Percentiles rank a stretch among this genome's conserved stretches.
These are phyloP conservation scores for Philypnodon macrostomus DNA, from an alignment of 2,797 vertebrate species.

Conservation along the genomic window DNA sequence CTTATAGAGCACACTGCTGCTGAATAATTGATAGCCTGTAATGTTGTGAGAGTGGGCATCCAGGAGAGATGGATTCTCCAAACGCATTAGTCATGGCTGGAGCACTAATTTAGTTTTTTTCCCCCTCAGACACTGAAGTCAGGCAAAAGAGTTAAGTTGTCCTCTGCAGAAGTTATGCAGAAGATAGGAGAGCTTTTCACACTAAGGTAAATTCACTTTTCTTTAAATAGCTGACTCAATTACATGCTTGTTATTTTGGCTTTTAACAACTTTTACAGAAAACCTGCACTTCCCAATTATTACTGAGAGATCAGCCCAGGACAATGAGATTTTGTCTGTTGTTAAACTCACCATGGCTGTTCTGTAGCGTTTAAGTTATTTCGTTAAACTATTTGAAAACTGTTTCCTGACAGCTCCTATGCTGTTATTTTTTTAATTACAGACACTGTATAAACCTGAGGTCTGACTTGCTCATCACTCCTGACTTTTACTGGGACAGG, in stretches of 20 bases:
- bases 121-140: slow-evolving; percentile 86
- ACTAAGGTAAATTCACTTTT: slow-evolving; percentile 79
- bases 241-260: slow-evolving; percentile 2
- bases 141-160: slow-evolving; percentile 87
- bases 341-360: not conserved
- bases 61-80: slow-evolving; percentile 4
- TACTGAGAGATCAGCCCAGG: not conserved
- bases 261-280: slow-evolving; percentile 8
- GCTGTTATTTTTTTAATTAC: not conserved
- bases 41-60: slow-evolving; percentile 7
- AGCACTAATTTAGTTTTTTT: slow-evolving; percentile 10
- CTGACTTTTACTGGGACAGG: slow-evolving; percentile 99
- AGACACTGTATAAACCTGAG: slow-evolving; percentile 96
- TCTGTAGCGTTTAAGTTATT: not conserved
- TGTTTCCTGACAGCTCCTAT: not conserved
- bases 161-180: slow-evolving; percentile 95
- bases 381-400: not conserved
- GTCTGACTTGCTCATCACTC: slow-evolving; percentile 94
- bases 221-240: slow-evolving; percentile 7
- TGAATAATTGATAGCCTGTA: slow-evolving; percentile 35
- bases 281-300: not conserved
- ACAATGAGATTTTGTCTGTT: not conserved
- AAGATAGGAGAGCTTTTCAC: slow-evolving; percentile 97
- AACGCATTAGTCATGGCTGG: not conserved
- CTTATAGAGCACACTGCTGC: not conserved